Base-by-base conservation (phyloP, 2,888 invertebrate genomes). In the Volucella inflata region DNA sequence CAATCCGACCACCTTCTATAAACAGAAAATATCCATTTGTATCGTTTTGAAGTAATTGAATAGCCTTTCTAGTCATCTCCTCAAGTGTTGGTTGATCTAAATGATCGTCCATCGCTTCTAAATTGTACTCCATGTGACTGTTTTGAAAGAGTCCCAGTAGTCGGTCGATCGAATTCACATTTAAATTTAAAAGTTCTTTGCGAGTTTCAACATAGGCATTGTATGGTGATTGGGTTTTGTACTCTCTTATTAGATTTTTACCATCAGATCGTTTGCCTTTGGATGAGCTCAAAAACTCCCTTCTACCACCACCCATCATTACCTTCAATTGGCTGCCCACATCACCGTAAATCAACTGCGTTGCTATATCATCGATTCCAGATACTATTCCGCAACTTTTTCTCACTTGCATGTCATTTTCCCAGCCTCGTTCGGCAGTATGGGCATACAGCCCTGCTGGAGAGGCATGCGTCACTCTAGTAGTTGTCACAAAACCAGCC, bases 61-160 rank as follows among this genome's bases (percentile, higher is more conserved):
- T 95, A 0, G 97, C 97, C 64, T 94, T 94, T 88, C 94, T 93
- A 0, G 96, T 96, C 97, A 98, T 97, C 90, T 97, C 96, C 74
- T 94, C 94, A n/a, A 98, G 90, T 0, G 95, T 94, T 0, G 97
- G 97, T 48, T 91, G 91, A 0, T 83, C 88, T 3, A 88, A 88
- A 78, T 95, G 94, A 14, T 91, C 92, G 16, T 90, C 89, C 1
- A 89, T 89, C 0, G 89, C 89, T 84, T 96, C 95, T 78, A 96
- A 88, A 88, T 96, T 95, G 89, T 95, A 97, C 0, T 94, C 92
- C 94, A 96, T 93, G 89, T 96, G 96, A 78, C 93, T 93, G 4
- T 93, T 91, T 0, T 94, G 93, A 89, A 96, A 96, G 1, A 96
- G 91, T 76, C 96, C 96, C 30, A 96, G 88, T 0, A 95, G 91